phyloP scores from a whole-genome alignment of 2,113 vertebrate genomes.

The Rhinolophus sinicus region DNA sequence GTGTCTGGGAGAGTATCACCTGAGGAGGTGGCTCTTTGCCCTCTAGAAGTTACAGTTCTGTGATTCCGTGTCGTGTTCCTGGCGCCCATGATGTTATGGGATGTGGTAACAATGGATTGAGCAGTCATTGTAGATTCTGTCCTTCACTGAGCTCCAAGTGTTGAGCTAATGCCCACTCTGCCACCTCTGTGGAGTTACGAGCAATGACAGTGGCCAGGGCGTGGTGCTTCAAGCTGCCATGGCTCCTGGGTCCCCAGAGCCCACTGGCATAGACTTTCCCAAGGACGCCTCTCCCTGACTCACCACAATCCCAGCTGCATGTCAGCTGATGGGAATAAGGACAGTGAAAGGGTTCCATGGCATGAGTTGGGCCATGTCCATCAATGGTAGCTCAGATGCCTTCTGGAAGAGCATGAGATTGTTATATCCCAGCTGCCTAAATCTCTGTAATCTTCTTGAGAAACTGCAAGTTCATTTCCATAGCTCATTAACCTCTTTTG shows the following conservation, averaged over 20 bases:
- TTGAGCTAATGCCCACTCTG: not conserved
- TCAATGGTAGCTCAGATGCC: not conserved
- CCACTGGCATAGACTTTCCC: not conserved
- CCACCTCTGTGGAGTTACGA: not conserved
- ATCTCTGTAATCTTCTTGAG: too few species aligned
- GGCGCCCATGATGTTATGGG: not conserved
- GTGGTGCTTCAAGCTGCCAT: too few species aligned
- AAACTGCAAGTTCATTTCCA: not conserved
- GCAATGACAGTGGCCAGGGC: not conserved
- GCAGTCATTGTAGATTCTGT: not conserved
- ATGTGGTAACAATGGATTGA: not conserved
- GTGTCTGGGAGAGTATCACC: not conserved
- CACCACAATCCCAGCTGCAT: fast-evolving
- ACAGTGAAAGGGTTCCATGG: fast-evolving
- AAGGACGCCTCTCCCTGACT: not conserved
- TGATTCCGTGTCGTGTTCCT: fast-evolving
- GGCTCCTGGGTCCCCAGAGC: not conserved
- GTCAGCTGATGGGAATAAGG: not conserved
- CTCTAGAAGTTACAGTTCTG: fast-evolving
- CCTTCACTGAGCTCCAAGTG: not conserved
- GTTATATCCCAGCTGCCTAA: not conserved
- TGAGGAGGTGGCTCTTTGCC: not conserved
- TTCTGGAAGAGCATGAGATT: not conserved
- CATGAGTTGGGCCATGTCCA: fast-evolving
- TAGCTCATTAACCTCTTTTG: not conserved